Conservation (phyloP, 1,140 invertebrate genomes). For the Venustaconcha ellipsiformis region DNA sequence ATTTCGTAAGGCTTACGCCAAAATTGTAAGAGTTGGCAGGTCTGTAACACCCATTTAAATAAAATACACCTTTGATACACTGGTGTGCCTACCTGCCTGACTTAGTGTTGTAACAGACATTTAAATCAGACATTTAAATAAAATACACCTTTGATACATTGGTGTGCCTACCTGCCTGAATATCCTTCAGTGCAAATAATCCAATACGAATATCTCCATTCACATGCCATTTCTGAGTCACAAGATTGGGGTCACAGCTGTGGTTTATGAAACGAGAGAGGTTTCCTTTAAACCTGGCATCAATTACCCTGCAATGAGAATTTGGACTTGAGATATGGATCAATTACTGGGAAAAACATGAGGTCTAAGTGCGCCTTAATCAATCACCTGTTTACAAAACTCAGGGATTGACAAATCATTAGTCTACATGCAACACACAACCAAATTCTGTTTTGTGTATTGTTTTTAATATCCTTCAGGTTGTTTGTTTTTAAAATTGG, state of each 20-base stretch:
- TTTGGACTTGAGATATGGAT: not conserved
- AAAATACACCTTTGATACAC: too few species aligned
- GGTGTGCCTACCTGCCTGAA: constrained; percentile 58
- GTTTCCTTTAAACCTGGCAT: constrained; percentile 94
- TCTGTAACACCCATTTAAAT: too few species aligned
- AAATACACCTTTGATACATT: too few species aligned
- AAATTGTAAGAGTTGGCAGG: too few species aligned
- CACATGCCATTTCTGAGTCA: constrained; percentile 94
- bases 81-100: too few species aligned
- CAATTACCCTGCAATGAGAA: constrained; percentile 77
- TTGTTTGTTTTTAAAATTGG: too few species aligned
- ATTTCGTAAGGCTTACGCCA: too few species aligned
- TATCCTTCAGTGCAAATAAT: constrained; percentile 81
- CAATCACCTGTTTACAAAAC: too few species aligned
- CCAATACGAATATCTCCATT: constrained; percentile 89
- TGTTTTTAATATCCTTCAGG: constrained; percentile 4
- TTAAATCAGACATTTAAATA: too few species aligned
- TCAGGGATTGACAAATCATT: not conserved
- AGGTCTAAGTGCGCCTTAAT: not conserved
- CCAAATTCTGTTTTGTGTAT: not conserved
- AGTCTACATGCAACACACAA: not conserved
- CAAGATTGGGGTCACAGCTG: constrained; percentile 93
- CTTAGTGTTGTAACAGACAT: too few species aligned
- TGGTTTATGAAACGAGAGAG: constrained; percentile 84
- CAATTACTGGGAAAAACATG: not conserved